These are phyloP conservation scores for Temnothorax unifasciatus DNA, from an alignment of 2,888 invertebrate species.

Conservation along the genomic window DNA sequence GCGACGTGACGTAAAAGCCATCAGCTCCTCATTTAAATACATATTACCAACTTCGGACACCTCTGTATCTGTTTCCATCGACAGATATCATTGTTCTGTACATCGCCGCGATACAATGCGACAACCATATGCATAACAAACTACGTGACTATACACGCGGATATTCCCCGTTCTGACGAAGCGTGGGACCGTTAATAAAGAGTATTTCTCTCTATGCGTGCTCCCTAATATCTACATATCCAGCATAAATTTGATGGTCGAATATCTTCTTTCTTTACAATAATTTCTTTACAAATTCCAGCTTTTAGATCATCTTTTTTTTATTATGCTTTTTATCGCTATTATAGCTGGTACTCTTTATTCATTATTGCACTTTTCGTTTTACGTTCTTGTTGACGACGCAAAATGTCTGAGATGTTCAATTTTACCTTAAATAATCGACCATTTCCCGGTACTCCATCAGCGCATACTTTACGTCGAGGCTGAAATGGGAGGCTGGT, in stretches of 20 bases:
- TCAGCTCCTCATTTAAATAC: constrained; percentile 42
- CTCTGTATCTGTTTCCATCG: neutral
- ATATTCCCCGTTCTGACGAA: neutral
- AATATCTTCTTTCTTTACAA: neutral
- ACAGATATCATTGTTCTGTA: constrained; percentile 23
- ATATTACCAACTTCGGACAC: constrained; percentile 15
- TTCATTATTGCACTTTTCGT: neutral
- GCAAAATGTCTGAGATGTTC: neutral
- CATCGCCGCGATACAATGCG: constrained; percentile 1
- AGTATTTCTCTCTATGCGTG: neutral
- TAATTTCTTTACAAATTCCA: neutral
- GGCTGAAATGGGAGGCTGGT: neutral
- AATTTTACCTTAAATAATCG: neutral
- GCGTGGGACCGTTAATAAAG: neutral
- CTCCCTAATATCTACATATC: neutral
- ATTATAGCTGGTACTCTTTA: neutral
- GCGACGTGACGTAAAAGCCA: constrained; percentile 12
- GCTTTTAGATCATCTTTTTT: neutral
- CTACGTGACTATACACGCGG: neutral
- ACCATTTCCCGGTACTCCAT: neutral
- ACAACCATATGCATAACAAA: constrained; percentile 27
- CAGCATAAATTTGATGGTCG: neutral
- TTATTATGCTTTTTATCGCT: neutral
- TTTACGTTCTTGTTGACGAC: neutral
- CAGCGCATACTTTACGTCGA: neutral